Evolutionary conservation across 1,140 invertebrate genomes (phyloP), one percentile per base, ranked within the genome.

Genomic region (Pogonomyrmex barbatus): DNA sequence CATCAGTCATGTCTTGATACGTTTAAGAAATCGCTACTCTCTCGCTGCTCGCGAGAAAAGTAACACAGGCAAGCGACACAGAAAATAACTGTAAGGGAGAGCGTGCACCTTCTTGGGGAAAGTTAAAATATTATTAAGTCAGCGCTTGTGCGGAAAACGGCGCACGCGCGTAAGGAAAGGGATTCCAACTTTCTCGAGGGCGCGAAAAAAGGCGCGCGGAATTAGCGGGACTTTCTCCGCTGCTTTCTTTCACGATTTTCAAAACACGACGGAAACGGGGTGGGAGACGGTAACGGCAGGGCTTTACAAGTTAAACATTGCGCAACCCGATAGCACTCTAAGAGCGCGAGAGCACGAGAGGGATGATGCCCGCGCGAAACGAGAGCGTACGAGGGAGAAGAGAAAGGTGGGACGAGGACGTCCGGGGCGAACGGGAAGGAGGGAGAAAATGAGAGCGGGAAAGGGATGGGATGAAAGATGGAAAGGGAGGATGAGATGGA

Each of bases 321-420:
- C 89, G 89, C 89, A 88, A 90, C 88, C 86, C 63, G 86, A 90
- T 90, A 90, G 89, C 70, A 86, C 86, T 90, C 89, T 90, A 87
- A 70, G 71, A 68, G 67, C 67, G 54, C 63, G 78, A 33, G 63
- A 47, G 81, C 81, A 54, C 70, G 73, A 78, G 75, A 65, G 58
- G 47, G 73, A 85, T 52, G 71, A 24, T 24, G 24, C 24, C 24
- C 58, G 39, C 52, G 52, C 17, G n/a, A 30, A 36, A 58, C 47
- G 83, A 68, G 71, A 76, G 71, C 77, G 78, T 71, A 42, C 39
- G 42, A 65, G 75, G 17, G 71, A 78, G 60, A 54, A 10, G 14
- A 36, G 63, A 70, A 24, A 5, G 50, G 78, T 56, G 63, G 14
- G 24, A 81, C 78, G 33, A 58, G 82, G 70, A 76, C 24, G 33